phyloP scores from a whole-genome alignment of 2,888 invertebrate genomes.

The Hoplodrina blanda region DNA sequence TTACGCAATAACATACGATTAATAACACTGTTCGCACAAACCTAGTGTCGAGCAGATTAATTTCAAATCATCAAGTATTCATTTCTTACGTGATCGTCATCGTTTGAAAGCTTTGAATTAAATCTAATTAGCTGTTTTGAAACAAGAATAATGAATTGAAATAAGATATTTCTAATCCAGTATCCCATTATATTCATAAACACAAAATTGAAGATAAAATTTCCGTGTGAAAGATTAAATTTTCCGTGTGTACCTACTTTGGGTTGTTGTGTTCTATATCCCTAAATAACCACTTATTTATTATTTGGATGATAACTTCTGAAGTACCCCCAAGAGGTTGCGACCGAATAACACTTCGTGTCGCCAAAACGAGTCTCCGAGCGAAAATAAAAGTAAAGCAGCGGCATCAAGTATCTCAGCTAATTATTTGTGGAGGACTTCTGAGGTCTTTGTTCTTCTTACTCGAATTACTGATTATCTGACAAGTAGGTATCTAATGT shows the following conservation, averaged over 20 bases:
- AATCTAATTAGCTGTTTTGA: conserved; percentile 15
- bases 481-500: background rate
- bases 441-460: conserved; percentile 20
- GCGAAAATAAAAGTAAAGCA: conserved; percentile 58
- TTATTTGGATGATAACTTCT: conserved; percentile 36
- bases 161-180: background rate
- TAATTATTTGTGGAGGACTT: conserved; percentile 47
- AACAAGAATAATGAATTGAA: conserved; percentile 10
- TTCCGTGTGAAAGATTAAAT: background rate
- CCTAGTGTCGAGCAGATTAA: conserved; percentile 7
- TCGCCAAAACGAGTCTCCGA: conserved; percentile 48
- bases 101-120: background rate
- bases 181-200: background rate
- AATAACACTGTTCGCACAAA: conserved; percentile 10
- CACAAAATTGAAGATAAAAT: background rate
- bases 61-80: conserved; percentile 2
- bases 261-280: conserved; percentile 1
- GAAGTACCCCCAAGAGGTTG: conserved; percentile 42
- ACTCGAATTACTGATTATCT: conserved; percentile 19
- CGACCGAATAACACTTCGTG: conserved; percentile 44
- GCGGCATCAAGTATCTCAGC: conserved; percentile 47
- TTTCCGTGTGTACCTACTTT: background rate
- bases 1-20: conserved; percentile 17
- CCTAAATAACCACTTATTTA: conserved; percentile 38
- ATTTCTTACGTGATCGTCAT: conserved; percentile 1